phyloP scores from a whole-genome alignment of 2,888 invertebrate species.

The Dascillus cervinus region DNA sequence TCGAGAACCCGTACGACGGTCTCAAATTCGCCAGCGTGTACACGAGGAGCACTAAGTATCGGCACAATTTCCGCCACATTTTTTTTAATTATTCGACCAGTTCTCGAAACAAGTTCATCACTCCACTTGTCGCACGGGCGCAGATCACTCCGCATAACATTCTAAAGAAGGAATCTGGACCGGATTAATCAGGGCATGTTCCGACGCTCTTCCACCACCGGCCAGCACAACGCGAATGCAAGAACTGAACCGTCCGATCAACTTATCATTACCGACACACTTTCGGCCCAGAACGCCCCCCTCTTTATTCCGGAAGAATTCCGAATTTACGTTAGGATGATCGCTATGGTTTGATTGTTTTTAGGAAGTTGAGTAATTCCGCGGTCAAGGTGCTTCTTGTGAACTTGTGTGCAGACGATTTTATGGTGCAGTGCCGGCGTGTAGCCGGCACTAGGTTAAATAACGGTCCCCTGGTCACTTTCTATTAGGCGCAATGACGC shows the following conservation, averaged over 20 bases:
- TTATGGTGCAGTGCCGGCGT: no score
- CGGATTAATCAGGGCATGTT: conserved; percentile 34
- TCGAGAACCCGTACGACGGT: conserved; percentile 23
- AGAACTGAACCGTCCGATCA: conserved; percentile 25
- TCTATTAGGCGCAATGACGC: no score
- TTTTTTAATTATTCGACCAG: no score
- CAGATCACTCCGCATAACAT: background rate
- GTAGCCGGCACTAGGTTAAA: no score
- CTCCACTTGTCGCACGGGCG: conserved; percentile 16
- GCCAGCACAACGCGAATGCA: conserved; percentile 32
- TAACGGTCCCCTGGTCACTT: no score
- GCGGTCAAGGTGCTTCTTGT: no score
- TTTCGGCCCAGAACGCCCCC: conserved; percentile 23
- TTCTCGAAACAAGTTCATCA: no score
- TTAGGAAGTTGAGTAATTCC: conserved; percentile 2
- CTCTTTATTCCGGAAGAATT: conserved; percentile 7
- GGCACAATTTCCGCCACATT: no score
- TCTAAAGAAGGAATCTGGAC: conserved; percentile 25
- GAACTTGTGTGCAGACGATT: no score
- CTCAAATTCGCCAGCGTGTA: conserved; percentile 5
- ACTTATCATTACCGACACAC: conserved; percentile 40
- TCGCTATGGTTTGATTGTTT: conserved; percentile 7
- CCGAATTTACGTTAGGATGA: conserved; percentile 23
- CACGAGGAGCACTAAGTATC: conserved; percentile 6
- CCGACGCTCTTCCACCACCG: conserved; percentile 28